Evolutionary conservation across 2,797 vertebrate genomes (phyloP).

Genomic region (Enteromius unitaeniatus): DNA sequence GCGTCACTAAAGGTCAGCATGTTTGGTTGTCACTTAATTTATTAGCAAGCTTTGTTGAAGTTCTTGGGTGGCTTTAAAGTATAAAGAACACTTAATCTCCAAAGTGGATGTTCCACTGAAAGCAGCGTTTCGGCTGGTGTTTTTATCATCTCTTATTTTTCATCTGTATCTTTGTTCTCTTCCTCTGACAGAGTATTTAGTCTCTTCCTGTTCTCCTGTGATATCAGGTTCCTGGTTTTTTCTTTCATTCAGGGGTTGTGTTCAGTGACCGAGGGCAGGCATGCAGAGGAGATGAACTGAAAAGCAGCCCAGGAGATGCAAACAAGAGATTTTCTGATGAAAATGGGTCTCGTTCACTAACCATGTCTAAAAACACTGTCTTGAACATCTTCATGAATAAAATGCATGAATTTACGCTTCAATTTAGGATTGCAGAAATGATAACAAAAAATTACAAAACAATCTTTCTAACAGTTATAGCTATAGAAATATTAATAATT

Average conservation of each 20-base stretch:
- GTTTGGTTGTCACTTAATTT: constrained; percentile 68
- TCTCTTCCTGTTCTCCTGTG: constrained; percentile 22
- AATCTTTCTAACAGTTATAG: background rate
- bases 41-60: constrained; percentile 40
- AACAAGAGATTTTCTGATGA: background rate
- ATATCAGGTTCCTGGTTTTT: constrained; percentile 34
- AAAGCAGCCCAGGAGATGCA: background rate
- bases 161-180: constrained; percentile 23
- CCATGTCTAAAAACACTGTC: background rate
- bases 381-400: background rate
- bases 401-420: background rate
- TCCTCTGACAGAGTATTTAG: constrained; percentile 22
- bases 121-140: constrained; percentile 2
- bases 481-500: background rate
- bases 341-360: background rate
- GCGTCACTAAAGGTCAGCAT: constrained; percentile 56
- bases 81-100: background rate
- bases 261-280: constrained; percentile 23
- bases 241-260: constrained; percentile 13
- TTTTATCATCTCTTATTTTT: constrained; percentile 7
- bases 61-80: background rate
- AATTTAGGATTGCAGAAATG: background rate
- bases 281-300: constrained; percentile 22
- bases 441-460: background rate
- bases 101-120: background rate